Base-by-base conservation (phyloP, 2,797 vertebrate species). In the Naso thynnoides region DNA sequence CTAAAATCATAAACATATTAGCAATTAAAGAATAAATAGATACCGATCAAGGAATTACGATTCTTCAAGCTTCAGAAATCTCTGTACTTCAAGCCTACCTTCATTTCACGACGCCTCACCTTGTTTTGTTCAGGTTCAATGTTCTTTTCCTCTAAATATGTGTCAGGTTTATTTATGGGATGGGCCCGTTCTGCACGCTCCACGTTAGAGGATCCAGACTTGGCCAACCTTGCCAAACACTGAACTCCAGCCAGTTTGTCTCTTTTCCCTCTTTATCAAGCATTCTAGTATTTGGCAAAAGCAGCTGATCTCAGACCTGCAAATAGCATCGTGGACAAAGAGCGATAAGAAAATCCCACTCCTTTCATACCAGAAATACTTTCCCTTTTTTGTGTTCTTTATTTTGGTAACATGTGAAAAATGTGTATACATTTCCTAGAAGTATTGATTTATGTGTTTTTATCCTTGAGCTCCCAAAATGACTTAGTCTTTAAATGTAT, bases 151-250 rank as follows among this genome's bases (percentile, higher is more conserved):
- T 73, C 63, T 53, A 8, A 59, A 73, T 62, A 56, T 54, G 8
- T 77, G 64, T 84, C 87, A 79, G 82, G 49, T 48, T 85, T 88
- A 95, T 94, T 94, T 94, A 94, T 93, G 86, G 92, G 75, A 70
- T 33, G 72, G 64, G 78, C 66, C 67, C 78, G 94, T 92, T 95
- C 88, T 93, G 88, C 94, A 93, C 94, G 92, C 89, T 93, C 82
- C 91, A 83, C 81, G 91, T 93, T 93, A 95, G 41, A 58, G 55
- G 70, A 57, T 64, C 50, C 56, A 79, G 75, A 69, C 0, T 2
- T n/a, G n/a, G 26, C 53, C 36, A 56, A 68, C 83, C 45, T 16
- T 65, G 62, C 64, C 57, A 70, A 71, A 78, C n/a, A 29, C 58
- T 86, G 77, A 84, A 54, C 78, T 76, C 14, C 5, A 70, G 44